phyloP scores from a whole-genome alignment of 2,113 vertebrate genomes.

The Passerina amoena region DNA sequence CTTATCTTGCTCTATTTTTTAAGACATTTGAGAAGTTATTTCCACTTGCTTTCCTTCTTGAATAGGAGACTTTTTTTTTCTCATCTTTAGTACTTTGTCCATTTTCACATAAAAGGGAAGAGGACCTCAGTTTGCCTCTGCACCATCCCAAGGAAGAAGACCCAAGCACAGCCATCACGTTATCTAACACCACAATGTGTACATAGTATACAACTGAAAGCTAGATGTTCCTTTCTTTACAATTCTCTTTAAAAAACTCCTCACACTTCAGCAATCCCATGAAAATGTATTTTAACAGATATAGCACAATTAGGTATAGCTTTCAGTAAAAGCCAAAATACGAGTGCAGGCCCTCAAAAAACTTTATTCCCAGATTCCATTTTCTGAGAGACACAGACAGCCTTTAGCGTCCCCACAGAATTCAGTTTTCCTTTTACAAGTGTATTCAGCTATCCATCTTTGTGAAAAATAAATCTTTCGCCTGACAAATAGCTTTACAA shows the following conservation, averaged over 20 bases:
- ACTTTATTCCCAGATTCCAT: background rate
- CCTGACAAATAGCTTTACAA: background rate
- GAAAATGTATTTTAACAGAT: background rate
- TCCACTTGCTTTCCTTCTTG: background rate
- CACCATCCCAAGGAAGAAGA: background rate
- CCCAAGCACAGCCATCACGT: background rate
- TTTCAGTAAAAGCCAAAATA: background rate
- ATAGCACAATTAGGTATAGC: background rate
- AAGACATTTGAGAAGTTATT: background rate
- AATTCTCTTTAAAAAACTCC: background rate
- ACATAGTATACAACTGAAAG: background rate
- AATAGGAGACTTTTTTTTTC: accelerated
- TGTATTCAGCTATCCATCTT: background rate
- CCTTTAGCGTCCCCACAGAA: background rate
- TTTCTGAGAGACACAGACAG: background rate
- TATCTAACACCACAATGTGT: background rate
- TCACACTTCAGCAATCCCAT: background rate
- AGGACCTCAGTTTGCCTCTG: background rate
- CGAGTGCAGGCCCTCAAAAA: background rate
- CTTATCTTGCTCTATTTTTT: background rate
- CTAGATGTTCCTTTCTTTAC: background rate
- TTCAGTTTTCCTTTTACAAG: background rate
- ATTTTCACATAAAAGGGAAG: background rate
- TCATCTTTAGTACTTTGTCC: background rate
- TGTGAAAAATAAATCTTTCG: background rate